phyloP scores from a whole-genome alignment of 2,113 vertebrate species.

The Butorides virescens region DNA sequence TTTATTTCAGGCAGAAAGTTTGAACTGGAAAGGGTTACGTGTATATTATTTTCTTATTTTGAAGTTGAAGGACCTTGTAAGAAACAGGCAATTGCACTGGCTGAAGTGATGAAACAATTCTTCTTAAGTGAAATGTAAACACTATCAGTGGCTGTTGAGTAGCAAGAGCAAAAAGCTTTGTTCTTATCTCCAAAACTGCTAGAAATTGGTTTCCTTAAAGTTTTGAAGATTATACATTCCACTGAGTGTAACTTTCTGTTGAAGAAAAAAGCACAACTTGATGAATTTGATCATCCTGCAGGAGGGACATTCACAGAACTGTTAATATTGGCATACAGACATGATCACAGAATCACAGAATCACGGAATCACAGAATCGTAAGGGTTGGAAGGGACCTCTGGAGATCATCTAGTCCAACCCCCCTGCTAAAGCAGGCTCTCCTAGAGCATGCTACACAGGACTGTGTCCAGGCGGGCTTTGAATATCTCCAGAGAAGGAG shows the following conservation, averaged over 20 bases:
- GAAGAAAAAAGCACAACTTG: background rate
- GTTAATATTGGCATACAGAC: background rate
- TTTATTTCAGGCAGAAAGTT: background rate
- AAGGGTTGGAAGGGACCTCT: no score
- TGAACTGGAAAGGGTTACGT: background rate
- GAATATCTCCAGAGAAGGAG: no score
- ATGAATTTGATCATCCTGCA: background rate
- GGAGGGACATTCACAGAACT: background rate
- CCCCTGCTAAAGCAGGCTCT: no score
- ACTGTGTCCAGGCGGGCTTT: no score
- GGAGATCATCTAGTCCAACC: no score
- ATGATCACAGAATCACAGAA: no score
- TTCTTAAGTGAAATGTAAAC: background rate
- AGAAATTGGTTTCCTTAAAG: background rate
- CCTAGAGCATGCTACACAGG: no score
- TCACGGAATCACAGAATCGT: no score
- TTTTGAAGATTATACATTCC: background rate
- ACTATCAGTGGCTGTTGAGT: background rate
- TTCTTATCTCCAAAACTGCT: background rate
- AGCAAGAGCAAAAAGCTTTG: background rate
- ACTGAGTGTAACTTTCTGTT: background rate
- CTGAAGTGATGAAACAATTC: conserved; percentile 8
- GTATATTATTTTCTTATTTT: background rate
- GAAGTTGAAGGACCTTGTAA: background rate
- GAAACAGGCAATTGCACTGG: background rate